These are phyloP conservation scores for Gallirallus australis DNA, from an alignment of 2,797 vertebrate species.

Conservation along the genomic window DNA sequence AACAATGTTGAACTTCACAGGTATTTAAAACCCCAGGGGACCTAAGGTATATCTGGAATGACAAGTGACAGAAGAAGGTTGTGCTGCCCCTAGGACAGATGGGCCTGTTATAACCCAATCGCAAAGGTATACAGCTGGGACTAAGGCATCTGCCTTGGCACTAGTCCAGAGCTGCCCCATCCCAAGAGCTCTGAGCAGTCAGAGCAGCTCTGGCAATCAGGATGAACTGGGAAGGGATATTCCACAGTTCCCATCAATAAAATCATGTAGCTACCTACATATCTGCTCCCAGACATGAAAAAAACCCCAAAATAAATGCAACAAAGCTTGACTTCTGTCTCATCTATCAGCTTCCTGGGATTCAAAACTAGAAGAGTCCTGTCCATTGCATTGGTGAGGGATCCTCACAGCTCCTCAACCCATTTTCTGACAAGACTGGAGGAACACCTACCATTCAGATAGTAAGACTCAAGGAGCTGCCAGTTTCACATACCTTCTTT, in stretches of 20 bases:
- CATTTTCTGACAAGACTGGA: neutral
- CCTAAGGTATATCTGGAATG: neutral
- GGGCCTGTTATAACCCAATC: neutral
- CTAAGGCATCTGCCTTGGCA: neutral
- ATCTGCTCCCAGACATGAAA: neutral
- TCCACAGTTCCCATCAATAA: neutral
- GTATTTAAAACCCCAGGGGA: neutral
- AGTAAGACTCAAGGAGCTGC: neutral
- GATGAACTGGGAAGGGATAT: neutral
- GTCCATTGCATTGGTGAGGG: no score
- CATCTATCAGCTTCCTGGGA: neutral
- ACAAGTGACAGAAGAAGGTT: neutral
- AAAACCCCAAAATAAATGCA: neutral
- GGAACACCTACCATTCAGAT: neutral
- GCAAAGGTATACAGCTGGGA: neutral
- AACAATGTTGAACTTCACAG: neutral
- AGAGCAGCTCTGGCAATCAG: neutral
- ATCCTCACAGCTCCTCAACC: neutral
- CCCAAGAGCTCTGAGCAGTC: neutral
- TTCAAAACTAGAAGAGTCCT: neutral
- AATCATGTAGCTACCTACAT: neutral
- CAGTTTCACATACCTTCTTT: neutral
- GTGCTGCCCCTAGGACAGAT: neutral
- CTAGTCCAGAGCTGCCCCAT: neutral
- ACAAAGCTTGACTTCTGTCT: neutral